Evolutionary conservation across 2,797 vertebrate genomes (phyloP).

Genomic region (Taeniopygia guttata): DNA sequence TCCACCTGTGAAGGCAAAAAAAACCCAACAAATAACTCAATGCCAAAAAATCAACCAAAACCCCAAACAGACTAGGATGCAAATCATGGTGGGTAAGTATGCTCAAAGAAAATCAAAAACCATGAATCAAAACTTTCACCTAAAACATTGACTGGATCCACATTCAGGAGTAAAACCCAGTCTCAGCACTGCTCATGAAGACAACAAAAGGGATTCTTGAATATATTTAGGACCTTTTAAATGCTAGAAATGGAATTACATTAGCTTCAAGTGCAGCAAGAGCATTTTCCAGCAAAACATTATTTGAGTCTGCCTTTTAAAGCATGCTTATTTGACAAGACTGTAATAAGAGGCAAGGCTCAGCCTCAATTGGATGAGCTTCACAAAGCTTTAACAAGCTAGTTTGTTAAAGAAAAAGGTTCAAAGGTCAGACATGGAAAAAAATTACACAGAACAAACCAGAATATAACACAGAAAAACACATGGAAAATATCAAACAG

Average conservation of each 20-base stretch:
- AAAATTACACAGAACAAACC: not conserved
- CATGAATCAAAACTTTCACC: not conserved
- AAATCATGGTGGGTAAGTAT: not conserved
- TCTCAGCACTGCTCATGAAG: not conserved
- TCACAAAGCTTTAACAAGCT: not conserved
- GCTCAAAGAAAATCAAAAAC: not conserved
- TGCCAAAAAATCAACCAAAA: not conserved
- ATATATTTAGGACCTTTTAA: not conserved
- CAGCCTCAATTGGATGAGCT: not conserved
- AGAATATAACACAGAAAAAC: not conserved
- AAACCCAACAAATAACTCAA: not conserved
- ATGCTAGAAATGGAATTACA: not conserved
- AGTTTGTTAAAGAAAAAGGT: not conserved
- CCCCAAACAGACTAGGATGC: not conserved
- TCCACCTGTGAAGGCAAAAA: not conserved
- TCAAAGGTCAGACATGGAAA: not conserved
- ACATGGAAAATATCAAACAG: not conserved
- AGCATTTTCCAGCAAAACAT: not conserved
- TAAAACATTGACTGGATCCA: not conserved
- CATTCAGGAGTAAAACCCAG: not conserved
- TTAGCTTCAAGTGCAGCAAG: not conserved
- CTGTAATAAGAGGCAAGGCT: not conserved
- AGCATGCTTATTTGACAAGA: not conserved
- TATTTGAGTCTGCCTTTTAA: not conserved
- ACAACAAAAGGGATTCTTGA: not conserved